Conservation (phyloP, 2,888 invertebrate species). For the Agrochola lota region DNA sequence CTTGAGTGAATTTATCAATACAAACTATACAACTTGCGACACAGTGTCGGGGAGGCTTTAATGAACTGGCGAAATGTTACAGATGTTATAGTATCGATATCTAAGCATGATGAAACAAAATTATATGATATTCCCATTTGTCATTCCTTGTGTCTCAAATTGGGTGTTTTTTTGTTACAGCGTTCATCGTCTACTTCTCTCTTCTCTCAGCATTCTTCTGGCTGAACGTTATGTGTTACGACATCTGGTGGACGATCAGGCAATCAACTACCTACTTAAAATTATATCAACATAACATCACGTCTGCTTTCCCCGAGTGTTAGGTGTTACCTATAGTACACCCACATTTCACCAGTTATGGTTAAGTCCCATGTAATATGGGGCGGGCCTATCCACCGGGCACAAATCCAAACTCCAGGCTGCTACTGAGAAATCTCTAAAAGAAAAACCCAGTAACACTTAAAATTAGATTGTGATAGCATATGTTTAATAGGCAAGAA, state of each 20-base stretch:
- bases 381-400: neutral
- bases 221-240: constrained; percentile 94
- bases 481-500: neutral
- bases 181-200: constrained; percentile 91
- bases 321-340: no score
- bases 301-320: neutral
- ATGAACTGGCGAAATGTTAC: no score
- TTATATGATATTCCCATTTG: neutral
- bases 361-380: no score
- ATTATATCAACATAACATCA: neutral
- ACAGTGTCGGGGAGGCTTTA: no score
- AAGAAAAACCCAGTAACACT: neutral
- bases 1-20: no score
- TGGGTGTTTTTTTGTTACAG: constrained; percentile 83
- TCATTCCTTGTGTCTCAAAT: neutral
- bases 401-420: neutral
- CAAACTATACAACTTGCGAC: no score
- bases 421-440: neutral
- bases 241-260: constrained; percentile 95
- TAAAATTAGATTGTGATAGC: neutral
- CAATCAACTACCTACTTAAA: constrained; percentile 70
- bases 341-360: neutral
- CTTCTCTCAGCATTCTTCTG: constrained; percentile 93
- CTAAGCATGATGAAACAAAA: no score
- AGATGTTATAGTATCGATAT: no score